phyloP scores from a whole-genome alignment of 2,797 vertebrate genomes.

The Fratercula arctica region DNA sequence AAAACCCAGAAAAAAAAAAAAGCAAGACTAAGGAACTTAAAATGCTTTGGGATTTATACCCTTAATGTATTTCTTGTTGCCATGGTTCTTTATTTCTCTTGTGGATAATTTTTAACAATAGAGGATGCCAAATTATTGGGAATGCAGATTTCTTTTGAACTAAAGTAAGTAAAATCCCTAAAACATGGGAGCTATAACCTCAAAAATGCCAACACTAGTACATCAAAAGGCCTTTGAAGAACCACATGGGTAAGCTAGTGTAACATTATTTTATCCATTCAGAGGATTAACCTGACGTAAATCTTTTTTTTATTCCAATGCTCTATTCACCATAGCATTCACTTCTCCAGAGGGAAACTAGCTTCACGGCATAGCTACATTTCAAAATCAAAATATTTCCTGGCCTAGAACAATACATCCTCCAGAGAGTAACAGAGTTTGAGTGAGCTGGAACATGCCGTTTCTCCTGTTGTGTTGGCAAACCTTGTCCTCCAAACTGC shows the following conservation, averaged over 20 bases:
- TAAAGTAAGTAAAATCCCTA: not conserved
- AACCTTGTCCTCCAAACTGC: not conserved
- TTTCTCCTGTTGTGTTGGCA: not conserved
- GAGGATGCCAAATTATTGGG: not conserved
- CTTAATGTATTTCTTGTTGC: not conserved
- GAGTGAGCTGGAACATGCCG: not conserved
- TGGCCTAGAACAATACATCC: not conserved
- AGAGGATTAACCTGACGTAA: not conserved
- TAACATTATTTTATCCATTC: not conserved
- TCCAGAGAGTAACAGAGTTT: slow-evolving; percentile 1
- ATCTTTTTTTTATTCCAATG: not conserved
- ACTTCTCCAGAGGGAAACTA: not conserved
- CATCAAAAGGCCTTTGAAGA: slow-evolving; percentile 14
- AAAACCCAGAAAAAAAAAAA: not conserved
- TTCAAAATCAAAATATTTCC: slow-evolving; percentile 45
- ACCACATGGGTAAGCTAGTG: not conserved
- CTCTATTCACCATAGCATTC: not conserved
- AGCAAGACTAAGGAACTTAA: not conserved
- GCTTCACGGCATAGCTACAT: not conserved
- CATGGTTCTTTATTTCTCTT: slow-evolving; percentile 20
- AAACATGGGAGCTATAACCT: not conserved
- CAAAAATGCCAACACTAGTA: not conserved
- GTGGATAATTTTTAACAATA: slow-evolving; percentile 4
- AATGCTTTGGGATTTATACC: not conserved
- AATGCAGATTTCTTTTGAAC: slow-evolving; percentile 11